Conservation (phyloP, 2,888 invertebrate genomes). For the Drosophila aldrichi region DNA sequence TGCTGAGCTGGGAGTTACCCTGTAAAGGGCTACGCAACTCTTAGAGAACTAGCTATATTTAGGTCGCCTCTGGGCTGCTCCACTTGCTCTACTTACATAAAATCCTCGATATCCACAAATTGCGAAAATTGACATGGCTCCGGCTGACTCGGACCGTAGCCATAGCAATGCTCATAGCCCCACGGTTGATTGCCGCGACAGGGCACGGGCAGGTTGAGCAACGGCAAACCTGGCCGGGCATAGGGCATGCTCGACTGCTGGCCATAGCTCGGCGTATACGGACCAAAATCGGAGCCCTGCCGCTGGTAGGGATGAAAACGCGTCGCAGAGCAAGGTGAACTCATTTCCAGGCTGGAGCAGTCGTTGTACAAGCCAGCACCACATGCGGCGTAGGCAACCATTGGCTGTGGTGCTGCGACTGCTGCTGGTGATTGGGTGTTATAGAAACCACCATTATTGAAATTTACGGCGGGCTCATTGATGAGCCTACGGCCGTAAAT, state of each 20-base stretch:
- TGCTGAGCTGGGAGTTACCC: neutral
- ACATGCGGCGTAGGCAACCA: neutral
- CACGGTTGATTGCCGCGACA: conserved; percentile 87
- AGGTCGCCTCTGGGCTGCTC: neutral
- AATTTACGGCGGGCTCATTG: conserved; percentile 68
- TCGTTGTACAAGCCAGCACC: conserved; percentile 22
- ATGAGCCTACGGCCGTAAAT: conserved; percentile 47
- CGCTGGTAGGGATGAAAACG: conserved; percentile 71
- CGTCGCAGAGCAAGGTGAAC: conserved; percentile 9
- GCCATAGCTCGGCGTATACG: conserved; percentile 21
- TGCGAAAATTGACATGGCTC: conserved; percentile 89
- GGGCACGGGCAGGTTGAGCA: conserved; percentile 81
- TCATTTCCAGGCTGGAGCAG: conserved; percentile 12
- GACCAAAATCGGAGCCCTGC: conserved; percentile 20
- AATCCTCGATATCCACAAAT: conserved; percentile 90
- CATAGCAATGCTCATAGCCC: conserved; percentile 89
- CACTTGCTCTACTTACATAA: conserved; percentile 89
- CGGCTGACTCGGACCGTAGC: conserved; percentile 86
- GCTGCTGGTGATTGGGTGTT: conserved; percentile 11
- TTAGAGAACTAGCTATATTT: neutral
- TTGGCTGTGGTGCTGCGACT: neutral
- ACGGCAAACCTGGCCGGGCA: conserved; percentile 22
- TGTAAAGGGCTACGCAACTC: neutral
- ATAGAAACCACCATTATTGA: conserved; percentile 59
- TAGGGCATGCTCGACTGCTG: conserved; percentile 29